phyloP scores from a whole-genome alignment of 2,797 vertebrate species.

The Platyrinchus mystaceus region DNA sequence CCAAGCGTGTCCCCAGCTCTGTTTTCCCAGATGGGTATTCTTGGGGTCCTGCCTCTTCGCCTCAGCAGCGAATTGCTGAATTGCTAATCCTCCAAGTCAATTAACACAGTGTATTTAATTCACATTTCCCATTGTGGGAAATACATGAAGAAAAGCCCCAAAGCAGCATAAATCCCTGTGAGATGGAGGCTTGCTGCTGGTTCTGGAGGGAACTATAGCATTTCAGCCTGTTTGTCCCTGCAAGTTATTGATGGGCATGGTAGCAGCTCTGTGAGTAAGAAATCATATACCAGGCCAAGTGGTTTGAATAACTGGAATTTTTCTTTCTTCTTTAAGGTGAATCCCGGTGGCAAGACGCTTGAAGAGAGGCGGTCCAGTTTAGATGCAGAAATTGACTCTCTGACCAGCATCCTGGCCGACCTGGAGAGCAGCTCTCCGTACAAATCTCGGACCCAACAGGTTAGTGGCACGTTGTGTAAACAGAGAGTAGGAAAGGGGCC shows the following conservation, averaged over 20 bases:
- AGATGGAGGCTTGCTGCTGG: background rate
- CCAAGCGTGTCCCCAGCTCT: background rate
- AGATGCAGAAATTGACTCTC: constrained; percentile 95
- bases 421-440: constrained; percentile 96
- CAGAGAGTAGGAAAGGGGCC: constrained; percentile 1
- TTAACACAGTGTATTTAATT: background rate
- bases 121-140: background rate
- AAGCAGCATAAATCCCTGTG: background rate
- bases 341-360: constrained; percentile 89
- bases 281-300: background rate
- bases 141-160: background rate
- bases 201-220: background rate
- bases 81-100: background rate
- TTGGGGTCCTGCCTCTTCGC: background rate
- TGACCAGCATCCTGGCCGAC: constrained; percentile 95
- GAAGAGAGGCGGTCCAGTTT: constrained; percentile 93
- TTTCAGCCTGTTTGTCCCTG: background rate
- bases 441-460: constrained; percentile 87
- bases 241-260: background rate
- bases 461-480: constrained; percentile 34
- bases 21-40: background rate
- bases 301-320: background rate
- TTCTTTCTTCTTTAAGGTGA: constrained; percentile 74
- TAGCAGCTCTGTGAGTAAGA: background rate
- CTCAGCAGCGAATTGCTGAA: fast-evolving